Evolutionary conservation across 2,797 vertebrate species (phyloP), one percentile per base, ranked within the genome.

Genomic region (Lateolabrax maculatus): DNA sequence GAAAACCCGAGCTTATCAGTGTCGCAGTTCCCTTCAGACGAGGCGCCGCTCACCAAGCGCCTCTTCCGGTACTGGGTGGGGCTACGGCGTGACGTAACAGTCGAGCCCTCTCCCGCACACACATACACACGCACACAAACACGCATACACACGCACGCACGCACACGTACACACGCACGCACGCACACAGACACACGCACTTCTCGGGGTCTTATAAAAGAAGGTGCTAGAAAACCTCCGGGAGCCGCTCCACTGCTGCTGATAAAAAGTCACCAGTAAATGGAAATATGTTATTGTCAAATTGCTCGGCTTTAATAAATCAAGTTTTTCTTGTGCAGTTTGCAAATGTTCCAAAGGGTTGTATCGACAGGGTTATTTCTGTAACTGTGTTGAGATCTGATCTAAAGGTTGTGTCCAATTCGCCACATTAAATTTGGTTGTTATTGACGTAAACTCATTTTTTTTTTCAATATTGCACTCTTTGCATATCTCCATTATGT

Each of bases 21-120:
- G 70, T 57, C 31, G 63, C 34, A 71, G 53, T 3, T 6, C 64
- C 57, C 18, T 55, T 57, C 15, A 23, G 37, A 25, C 11, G 41
- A 16, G 55, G 16, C 18, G 52, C 57, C 25, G 53, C 62, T 64
- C 41, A 46, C 6, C 27, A 3, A 19, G 12, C 1, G 21, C 5
- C 25, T 37, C 82, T 93, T 94, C 90, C 92, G 13, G 85, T 15
- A 19, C 76, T 67, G 88, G 90, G 91, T 69, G 82, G 68, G 73
- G 81, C 72, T 16, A 63, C 6, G 6, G 15, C 0, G 5, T 89
- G 86, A 91, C 90, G 90, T 85, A 6, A 49, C 13, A 29, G 57
- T 0, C 87, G 71, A 88, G 84, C 81, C 77, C 78, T 61, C 72
- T 3, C 18, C 31, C n/a, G 2, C 19, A 16, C 18, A 16, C 41